Percentiles rank a stretch among this genome's conserved stretches.
phyloP scores from a whole-genome alignment of 2,113 vertebrate species.

The Madoqua kirkii region DNA sequence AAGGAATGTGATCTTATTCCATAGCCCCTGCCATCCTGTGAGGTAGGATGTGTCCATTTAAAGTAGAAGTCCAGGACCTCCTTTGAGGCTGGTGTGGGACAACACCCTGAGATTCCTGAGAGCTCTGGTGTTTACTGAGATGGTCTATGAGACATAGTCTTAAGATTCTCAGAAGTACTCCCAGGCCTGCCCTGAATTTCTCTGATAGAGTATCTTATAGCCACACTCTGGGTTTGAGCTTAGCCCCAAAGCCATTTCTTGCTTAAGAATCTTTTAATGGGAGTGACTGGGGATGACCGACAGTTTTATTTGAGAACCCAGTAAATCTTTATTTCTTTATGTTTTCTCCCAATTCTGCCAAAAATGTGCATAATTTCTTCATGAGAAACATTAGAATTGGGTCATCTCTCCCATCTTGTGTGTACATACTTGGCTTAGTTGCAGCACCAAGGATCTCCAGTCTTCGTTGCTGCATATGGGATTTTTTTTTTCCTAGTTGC shows the following conservation, averaged over 20 bases:
- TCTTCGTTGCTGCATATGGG: accelerated
- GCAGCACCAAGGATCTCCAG: background rate
- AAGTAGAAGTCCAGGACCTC: background rate
- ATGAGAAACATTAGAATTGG: background rate
- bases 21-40: background rate
- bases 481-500: background rate
- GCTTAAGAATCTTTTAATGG: background rate
- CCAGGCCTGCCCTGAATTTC: background rate
- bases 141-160: background rate
- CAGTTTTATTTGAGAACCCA: background rate
- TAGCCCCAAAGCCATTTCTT: background rate
- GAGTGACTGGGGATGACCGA: background rate
- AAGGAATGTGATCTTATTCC: background rate
- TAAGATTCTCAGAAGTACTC: background rate
- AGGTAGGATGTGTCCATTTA: background rate
- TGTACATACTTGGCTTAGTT: background rate
- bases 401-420: background rate
- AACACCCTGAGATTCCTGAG: background rate
- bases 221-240: background rate
- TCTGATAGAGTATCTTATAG: background rate
- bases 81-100: background rate
- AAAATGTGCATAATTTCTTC: background rate
- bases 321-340: background rate
- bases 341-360: background rate
- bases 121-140: background rate